Percentiles rank a stretch among this genome's conserved stretches.
Evolutionary conservation across 2,113 vertebrate genomes (phyloP).

Genomic region (Bubo bubo): DNA sequence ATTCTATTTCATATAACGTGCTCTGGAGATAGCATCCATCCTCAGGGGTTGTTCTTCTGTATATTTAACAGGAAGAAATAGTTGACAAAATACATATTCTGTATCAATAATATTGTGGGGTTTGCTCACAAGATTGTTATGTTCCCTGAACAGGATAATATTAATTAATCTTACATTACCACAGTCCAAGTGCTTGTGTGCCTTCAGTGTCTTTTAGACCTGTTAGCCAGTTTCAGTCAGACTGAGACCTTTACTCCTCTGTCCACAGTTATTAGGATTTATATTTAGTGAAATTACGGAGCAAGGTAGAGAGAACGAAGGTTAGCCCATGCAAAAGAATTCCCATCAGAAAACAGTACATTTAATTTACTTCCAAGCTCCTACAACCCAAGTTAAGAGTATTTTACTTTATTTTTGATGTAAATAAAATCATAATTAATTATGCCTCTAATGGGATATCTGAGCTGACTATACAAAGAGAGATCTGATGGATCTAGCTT

Average conservation of each 20-base stretch:
- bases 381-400: neutral
- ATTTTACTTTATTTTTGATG: neutral
- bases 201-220: neutral
- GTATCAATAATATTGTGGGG: accelerated
- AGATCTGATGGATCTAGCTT: neutral
- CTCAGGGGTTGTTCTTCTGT: neutral
- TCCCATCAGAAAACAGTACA: neutral
- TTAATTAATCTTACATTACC: neutral
- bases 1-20: neutral
- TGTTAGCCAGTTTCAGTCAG: neutral
- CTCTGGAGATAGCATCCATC: neutral
- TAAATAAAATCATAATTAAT: neutral
- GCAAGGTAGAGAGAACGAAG: neutral
- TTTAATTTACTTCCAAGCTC: neutral
- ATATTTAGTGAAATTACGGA: neutral
- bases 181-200: neutral
- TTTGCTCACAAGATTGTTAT: neutral
- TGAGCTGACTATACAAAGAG: neutral
- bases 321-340: neutral
- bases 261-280: neutral
- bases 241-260: neutral
- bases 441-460: neutral
- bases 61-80: neutral
- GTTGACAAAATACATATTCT: neutral
- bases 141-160: neutral